Percentiles rank a stretch among this genome's conserved stretches.
These are phyloP conservation scores for Drosophila pseudoobscura DNA, from an alignment of 1,140 invertebrate species.

Conservation along the genomic window DNA sequence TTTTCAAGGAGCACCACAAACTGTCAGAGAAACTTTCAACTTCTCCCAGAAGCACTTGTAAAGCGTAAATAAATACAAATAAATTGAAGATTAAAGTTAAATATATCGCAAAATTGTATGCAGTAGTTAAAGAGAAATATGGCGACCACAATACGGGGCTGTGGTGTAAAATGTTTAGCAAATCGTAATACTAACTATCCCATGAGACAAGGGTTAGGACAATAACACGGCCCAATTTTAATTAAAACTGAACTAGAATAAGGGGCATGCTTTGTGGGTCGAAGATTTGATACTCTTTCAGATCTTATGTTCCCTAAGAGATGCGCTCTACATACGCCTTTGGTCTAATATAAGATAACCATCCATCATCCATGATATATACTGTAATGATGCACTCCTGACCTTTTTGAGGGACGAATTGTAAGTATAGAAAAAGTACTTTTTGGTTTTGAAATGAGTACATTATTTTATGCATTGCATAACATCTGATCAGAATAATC, in stretches of 20 bases:
- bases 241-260: slow-evolving; percentile 32
- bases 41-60: slow-evolving; percentile 4
- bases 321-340: too few relatives aligned
- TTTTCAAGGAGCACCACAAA: too few relatives aligned
- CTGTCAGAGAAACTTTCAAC: slow-evolving; percentile 32
- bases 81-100: slow-evolving; percentile 20
- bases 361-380: too few relatives aligned
- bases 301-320: too few relatives aligned
- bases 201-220: slow-evolving; percentile 26
- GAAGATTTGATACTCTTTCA: too few relatives aligned
- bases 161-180: neutral
- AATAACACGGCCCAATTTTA: slow-evolving; percentile 56
- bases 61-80: slow-evolving; percentile 25
- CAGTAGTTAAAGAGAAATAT: slow-evolving; percentile 32
- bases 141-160: slow-evolving; percentile 13
- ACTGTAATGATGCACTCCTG: too few relatives aligned
- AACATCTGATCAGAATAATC: slow-evolving; percentile 18
- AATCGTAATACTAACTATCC: neutral
- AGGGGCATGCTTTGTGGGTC: too few relatives aligned
- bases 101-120: neutral
- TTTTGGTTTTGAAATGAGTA: neutral
- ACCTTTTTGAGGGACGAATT: too few relatives aligned
- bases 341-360: too few relatives aligned
- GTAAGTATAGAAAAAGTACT: too few relatives aligned
- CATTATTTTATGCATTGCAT: slow-evolving; percentile 21